Conservation (phyloP, 1,140 invertebrate species). For the Homalodisca vitripennis region DNA sequence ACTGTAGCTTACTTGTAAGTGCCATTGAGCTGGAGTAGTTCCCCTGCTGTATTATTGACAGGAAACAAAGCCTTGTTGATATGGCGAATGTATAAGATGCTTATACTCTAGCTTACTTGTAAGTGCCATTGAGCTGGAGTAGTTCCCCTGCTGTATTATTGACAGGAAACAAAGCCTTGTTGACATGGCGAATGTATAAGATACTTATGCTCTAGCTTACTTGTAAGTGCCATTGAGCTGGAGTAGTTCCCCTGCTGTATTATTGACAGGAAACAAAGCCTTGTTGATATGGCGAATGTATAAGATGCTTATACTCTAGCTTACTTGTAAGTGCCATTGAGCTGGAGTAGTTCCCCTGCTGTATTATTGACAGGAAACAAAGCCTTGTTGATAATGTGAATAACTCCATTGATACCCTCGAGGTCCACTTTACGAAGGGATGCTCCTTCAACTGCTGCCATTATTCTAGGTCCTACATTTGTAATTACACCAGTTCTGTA, state of each 20-base stretch:
- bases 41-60: too few relatives aligned
- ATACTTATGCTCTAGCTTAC: too few relatives aligned
- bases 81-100: too few relatives aligned
- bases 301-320: too few relatives aligned
- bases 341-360: conserved; percentile 9
- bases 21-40: too few relatives aligned
- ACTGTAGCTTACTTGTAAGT: too few relatives aligned
- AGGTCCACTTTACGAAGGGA: conserved; percentile 50
- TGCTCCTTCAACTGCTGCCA: conserved; percentile 51
- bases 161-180: too few relatives aligned
- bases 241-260: conserved; percentile 6
- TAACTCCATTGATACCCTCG: conserved; percentile 55
- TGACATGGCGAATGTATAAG: too few relatives aligned
- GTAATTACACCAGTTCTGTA: conserved; percentile 20
- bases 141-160: too few relatives aligned
- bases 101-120: too few relatives aligned
- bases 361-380: conserved; percentile 39
- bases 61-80: too few relatives aligned
- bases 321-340: conserved; percentile 21
- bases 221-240: conserved; percentile 18
- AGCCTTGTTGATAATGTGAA: conserved; percentile 56
- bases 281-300: conserved; percentile 55
- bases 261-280: conserved; percentile 44
- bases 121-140: too few relatives aligned
- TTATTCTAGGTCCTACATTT: conserved; percentile 24